A percentile compares a stretch with the other conserved stretches of the same genome.
These are phyloP conservation scores for Drosophila neonasuta DNA, from an alignment of 2,888 invertebrate genomes.

Conservation along the genomic window DNA sequence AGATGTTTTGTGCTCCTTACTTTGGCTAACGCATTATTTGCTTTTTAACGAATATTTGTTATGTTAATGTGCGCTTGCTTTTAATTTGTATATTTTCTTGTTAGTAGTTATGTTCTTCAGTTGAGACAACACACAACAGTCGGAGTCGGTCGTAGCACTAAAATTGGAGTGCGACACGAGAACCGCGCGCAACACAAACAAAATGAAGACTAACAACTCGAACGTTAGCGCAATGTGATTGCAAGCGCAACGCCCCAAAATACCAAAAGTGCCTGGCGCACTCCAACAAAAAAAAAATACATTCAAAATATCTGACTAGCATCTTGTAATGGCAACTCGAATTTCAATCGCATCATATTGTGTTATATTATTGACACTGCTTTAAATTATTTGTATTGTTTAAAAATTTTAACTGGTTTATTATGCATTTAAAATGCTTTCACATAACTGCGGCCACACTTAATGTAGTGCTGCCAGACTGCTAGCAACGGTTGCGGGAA, in stretches of 20 bases:
- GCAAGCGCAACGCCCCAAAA: slow-evolving; percentile 56
- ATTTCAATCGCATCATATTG: not conserved
- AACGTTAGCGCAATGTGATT: slow-evolving; percentile 49
- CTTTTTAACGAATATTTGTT: slow-evolving; percentile 25
- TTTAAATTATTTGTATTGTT: not conserved
- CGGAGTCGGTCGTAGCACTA: slow-evolving; percentile 27
- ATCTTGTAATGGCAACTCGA: not conserved
- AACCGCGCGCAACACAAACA: slow-evolving; percentile 57
- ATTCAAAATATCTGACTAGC: not conserved
- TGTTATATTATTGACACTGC: not conserved
- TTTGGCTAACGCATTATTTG: slow-evolving; percentile 22
- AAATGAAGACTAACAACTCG: slow-evolving; percentile 57
- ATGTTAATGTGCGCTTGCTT: slow-evolving; percentile 36
- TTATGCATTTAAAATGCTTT: not conserved
- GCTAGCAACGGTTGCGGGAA: not conserved
- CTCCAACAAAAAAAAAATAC: slow-evolving; percentile 37
- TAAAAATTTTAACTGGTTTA: not conserved
- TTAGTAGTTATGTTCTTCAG: slow-evolving; percentile 37
- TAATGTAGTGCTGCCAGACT: slow-evolving; percentile 34
- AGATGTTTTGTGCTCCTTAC: slow-evolving; percentile 9
- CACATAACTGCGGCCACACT: slow-evolving; percentile 17
- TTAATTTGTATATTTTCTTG: slow-evolving; percentile 2
- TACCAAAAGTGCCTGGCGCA: slow-evolving; percentile 33
- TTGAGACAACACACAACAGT: slow-evolving; percentile 28
- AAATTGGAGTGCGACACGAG: slow-evolving; percentile 17